phyloP scores from a whole-genome alignment of 2,888 invertebrate species.

The Nasonia oneida region DNA sequence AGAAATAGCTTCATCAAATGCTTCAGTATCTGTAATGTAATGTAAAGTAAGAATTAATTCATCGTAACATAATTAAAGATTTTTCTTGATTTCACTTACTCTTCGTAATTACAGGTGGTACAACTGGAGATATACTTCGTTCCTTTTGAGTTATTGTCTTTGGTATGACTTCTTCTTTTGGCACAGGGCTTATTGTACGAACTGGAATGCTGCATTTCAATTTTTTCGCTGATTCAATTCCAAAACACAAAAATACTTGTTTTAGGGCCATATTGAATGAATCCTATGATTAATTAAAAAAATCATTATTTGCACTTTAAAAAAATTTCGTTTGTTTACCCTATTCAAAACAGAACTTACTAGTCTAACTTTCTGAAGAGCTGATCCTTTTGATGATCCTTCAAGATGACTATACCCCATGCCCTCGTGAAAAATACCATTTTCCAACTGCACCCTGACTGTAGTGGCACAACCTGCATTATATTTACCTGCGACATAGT shows the following conservation, averaged over 20 bases:
- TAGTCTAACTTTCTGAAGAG: constrained; percentile 62
- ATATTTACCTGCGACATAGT: constrained; percentile 61
- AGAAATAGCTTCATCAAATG: constrained; percentile 36
- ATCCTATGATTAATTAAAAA: constrained; percentile 52
- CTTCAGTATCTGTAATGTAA: background rate
- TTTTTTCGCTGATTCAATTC: constrained; percentile 47
- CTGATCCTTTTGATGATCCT: constrained; percentile 62
- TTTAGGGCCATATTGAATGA: constrained; percentile 62
- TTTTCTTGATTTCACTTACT: constrained; percentile 35
- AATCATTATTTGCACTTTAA: background rate
- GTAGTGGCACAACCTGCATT: constrained; percentile 63
- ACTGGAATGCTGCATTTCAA: constrained; percentile 31
- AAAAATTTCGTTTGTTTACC: constrained; percentile 2
- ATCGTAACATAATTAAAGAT: background rate
- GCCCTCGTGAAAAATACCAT: constrained; percentile 65
- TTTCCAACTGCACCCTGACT: constrained; percentile 61
- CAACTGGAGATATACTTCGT: background rate
- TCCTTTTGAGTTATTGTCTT: background rate
- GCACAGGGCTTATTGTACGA: constrained; percentile 31
- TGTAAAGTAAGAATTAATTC: background rate
- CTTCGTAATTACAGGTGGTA: background rate
- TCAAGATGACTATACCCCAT: constrained; percentile 60
- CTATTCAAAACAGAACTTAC: constrained; percentile 45
- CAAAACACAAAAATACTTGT: constrained; percentile 62
- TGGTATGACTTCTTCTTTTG: constrained; percentile 21